Evolutionary conservation across 2,888 invertebrate species (phyloP), one percentile per base, ranked within the genome.

Genomic region (Crioceris asparagi): DNA sequence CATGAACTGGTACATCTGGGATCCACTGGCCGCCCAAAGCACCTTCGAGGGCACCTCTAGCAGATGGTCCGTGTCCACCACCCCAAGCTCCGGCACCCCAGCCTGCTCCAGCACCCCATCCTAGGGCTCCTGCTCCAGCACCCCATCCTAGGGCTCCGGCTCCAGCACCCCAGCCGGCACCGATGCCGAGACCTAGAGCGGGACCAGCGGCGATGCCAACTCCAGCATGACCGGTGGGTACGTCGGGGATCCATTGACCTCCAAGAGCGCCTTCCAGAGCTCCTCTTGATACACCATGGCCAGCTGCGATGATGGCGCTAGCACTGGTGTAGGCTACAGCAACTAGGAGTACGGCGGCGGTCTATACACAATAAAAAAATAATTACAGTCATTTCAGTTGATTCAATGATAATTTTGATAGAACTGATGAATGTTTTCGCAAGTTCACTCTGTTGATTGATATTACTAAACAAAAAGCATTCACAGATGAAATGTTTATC

Each of bases 231-330:
- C 12, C 29, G 14, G 14, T 15, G 14, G 41, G 50, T 36, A 46
- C 43, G 40, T 55, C 55, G 11, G 55, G 55, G 25, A 55, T 48
- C 50, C 52, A 55, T 48, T 54, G 53, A 18, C 55, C 55, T 46
- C 54, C 55, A 26, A 49, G 38, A 38, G 47, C 49, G 29, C 46
- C 45, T 43, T 46, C 48, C 7, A 47, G 23, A 4, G 47, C 35
- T 25, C 47, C 47, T 41, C 39, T 45, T 32, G 45, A 41, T 14
- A 23, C 5, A 23, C 21, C 33, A 17, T 15, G 17, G 14, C n/a
- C 33, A 10, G 21, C 19, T 12, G 32, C 19, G 2, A 8, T 12
- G 26, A 25, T 25, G n/a, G 11, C 26, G 12, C 14, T 15, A 12
- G 12, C 14, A 3, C 27, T 15, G 27, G 15, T 27, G 27, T 4